A percentile compares a stretch with the other conserved stretches of the same genome.
Conservation (phyloP, 2,888 invertebrate species). For the Elmis aenea region DNA sequence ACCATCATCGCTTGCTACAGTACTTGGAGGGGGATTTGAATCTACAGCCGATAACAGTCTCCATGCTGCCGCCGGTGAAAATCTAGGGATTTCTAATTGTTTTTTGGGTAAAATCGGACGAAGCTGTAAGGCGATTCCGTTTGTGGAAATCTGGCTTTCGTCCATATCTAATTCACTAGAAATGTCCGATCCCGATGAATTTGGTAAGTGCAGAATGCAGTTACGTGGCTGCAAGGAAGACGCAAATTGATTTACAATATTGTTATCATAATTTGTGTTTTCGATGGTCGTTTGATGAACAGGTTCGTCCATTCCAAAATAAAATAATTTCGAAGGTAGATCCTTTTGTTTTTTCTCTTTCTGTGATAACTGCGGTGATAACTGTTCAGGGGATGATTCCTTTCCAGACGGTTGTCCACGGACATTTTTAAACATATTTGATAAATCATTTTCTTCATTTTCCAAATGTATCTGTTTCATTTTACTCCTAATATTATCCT, state of each 20-base stretch:
- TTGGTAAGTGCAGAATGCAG: constrained; percentile 24
- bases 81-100: constrained; percentile 69
- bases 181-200: constrained; percentile 54
- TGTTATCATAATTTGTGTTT: constrained; percentile 12
- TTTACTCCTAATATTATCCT: constrained; percentile 50
- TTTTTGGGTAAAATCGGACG: constrained; percentile 77
- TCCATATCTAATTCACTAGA: constrained; percentile 52
- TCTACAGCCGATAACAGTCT: constrained; percentile 63
- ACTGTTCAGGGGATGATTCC: constrained; percentile 59
- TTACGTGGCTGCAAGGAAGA: constrained; percentile 26
- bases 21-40: constrained; percentile 37
- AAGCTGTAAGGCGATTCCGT: constrained; percentile 67
- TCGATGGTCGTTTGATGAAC: constrained; percentile 8
- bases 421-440: constrained; percentile 37
- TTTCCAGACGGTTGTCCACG: constrained; percentile 58
- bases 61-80: constrained; percentile 83
- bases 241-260: constrained; percentile 25
- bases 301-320: constrained; percentile 70
- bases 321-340: constrained; percentile 58
- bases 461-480: constrained; percentile 50
- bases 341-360: constrained; percentile 28
- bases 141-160: constrained; percentile 42
- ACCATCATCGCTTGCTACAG: constrained; percentile 37
- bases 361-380: constrained; percentile 46
- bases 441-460: constrained; percentile 44